Conservation (phyloP, 2,113 vertebrate genomes). For the Scopus umbretta region DNA sequence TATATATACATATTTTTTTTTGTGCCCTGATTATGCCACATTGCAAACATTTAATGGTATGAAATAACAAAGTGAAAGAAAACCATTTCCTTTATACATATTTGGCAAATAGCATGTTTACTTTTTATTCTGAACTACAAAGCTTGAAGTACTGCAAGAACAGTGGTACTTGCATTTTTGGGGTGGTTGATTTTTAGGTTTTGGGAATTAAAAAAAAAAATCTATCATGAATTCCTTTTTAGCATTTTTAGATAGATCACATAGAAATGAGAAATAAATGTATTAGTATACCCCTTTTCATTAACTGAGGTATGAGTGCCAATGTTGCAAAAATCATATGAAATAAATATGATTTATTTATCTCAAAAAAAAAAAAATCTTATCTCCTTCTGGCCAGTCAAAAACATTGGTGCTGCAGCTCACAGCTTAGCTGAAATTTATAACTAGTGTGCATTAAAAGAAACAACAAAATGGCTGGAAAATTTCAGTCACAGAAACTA, state of each 20-base stretch:
- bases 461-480: not conserved
- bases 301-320: not conserved
- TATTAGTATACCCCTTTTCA: not conserved
- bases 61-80: slow-evolving; percentile 47
- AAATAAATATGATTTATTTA: not conserved
- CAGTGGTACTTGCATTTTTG: not conserved
- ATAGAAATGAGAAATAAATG: not conserved
- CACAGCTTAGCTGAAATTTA: not conserved
- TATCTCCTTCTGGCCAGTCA: not conserved
- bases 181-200: not conserved
- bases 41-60: slow-evolving; percentile 28
- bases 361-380: not conserved
- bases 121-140: not conserved
- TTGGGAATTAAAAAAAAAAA: not conserved
- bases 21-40: not conserved
- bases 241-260: not conserved
- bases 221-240: not conserved
- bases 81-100: not conserved
- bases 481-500: not conserved
- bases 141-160: not conserved
- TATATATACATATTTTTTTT: slow-evolving; percentile 7
- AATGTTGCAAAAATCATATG: not conserved
- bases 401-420: not conserved
- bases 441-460: not conserved
- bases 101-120: not conserved